Percentiles rank a stretch among this genome's conserved stretches.
These are phyloP conservation scores for Acleris cristana DNA, from an alignment of 2,888 invertebrate genomes.

Conservation along the genomic window DNA sequence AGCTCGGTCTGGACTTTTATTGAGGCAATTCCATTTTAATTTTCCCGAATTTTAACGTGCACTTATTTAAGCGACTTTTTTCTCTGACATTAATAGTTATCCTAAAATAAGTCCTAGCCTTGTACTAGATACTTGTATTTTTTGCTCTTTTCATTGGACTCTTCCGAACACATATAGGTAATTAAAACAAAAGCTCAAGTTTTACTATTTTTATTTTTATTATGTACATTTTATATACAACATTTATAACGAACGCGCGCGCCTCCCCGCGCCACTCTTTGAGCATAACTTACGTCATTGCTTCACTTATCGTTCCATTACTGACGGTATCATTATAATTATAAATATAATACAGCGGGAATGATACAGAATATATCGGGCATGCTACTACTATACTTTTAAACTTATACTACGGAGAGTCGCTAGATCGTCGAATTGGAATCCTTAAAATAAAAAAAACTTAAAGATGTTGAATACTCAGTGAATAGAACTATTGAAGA, in stretches of 20 bases:
- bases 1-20: background rate
- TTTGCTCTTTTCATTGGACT: too few relatives aligned
- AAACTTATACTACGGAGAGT: constrained; percentile 33
- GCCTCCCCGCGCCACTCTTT: constrained; percentile 64
- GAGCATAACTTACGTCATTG: constrained; percentile 58
- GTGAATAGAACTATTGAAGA: too few relatives aligned
- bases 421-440: constrained; percentile 19
- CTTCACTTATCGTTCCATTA: constrained; percentile 55
- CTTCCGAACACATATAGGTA: too few relatives aligned
- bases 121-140: too few relatives aligned
- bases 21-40: background rate
- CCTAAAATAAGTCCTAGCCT: too few relatives aligned
- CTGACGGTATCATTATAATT: constrained; percentile 72
- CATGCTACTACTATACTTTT: constrained; percentile 61
- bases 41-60: too few relatives aligned
- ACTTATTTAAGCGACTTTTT: too few relatives aligned
- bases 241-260: constrained; percentile 66
- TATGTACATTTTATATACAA: constrained; percentile 82
- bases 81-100: too few relatives aligned
- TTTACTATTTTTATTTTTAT: constrained; percentile 79
- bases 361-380: constrained; percentile 67
- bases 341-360: constrained; percentile 71
- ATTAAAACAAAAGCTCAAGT: constrained; percentile 42
- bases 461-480: background rate
- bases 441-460: background rate